Evolutionary conservation across 2,888 invertebrate genomes (phyloP), one percentile per base, ranked within the genome.

Genomic region (Brachypalpus laphriformis): DNA sequence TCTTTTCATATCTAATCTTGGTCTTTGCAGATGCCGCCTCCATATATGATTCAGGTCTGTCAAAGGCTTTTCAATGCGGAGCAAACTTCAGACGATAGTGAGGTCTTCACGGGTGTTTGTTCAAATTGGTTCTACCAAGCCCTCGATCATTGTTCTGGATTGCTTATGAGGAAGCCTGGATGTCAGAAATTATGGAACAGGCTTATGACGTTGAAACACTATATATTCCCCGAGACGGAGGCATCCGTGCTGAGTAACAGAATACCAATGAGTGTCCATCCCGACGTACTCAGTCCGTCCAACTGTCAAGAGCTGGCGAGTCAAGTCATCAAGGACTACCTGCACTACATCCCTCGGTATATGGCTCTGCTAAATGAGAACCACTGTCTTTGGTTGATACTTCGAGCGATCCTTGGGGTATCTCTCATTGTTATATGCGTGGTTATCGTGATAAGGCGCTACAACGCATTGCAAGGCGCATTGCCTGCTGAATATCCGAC

Each of bases 111-210:
- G 1, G 4, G 0, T 2, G 47, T 59, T 6, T 89, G 89, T 51
- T 49, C 87, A 4, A 76, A 82, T 18, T 89, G 89, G 89, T 88
- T 89, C 61, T 72, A 86, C 0, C 87, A 88, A 25, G 89, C 88
- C 4, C 78, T 86, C 28, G 75, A 83, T 4, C 88, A 89, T 54
- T 89, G 89, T 14, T 77, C 87, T 0, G 70, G 54, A 2, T 22
- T 89, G 0, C 37, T 76, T 1, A 49, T 11, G 0, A 65, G 20
- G 9, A 63, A 47, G 9, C 88, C 87, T 3, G 75, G 75, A 1
- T 61, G 54, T 9, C 18, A 78, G 0, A 82, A 77, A n/a, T 45
- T 89, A 8, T 89, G 89, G 89, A 63, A 11, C 2, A 51, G 59
- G 54, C 63, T 83, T 11, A 18, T 68, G 0, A 82, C 77, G 3